Evolutionary conservation across 2,797 vertebrate genomes (phyloP), one percentile per base, ranked within the genome.

Genomic region (Cryptoprocta ferox): DNA sequence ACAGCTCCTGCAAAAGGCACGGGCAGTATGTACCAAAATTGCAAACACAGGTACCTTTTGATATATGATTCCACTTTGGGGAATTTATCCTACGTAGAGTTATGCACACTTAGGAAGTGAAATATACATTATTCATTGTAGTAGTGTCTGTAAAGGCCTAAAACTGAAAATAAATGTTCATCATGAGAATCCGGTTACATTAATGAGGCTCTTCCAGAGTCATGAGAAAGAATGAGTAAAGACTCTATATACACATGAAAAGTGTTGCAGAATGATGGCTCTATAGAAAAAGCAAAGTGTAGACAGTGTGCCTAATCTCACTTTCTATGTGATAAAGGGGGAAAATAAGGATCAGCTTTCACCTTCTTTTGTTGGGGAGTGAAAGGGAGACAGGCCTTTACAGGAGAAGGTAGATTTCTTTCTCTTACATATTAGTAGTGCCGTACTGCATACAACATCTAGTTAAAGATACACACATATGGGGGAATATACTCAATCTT

Each of bases 181-280:
- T 21, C n/a, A 37, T n/a, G 19, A 85, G 21, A 32, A 11, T 56
- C 14, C 39, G n/a, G 50, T 71, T 92, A 75, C 48, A 78, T 26
- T 19, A 66, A 61, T 2, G 6, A 61, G 56, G n/a, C 0, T 8
- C 39, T 30, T 11, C 5, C 1, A 8, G 0, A n/a, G 42, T 16
- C 37, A 42, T 14, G n/a, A n/a, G 59, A 45, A 71, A 80, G 7
- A 81, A 32, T 1, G 8, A 78, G 32, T n/a, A 28, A 81, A 12
- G 26, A 45, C 50, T 73, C 85, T 59, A 28, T 1, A 5, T 18
- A 30, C 35, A 56, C 35, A 28, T 9, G 50, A 10, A n/a, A 70
- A 73, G 78, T 63, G 24, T 5, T 63, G 37, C 35, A 39, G 53
- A 61, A 56, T 8, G 35, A 93, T 0, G 15, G 48, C 16, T 63